A percentile compares a stretch with the other conserved stretches of the same genome.
phyloP scores from a whole-genome alignment of 2,113 vertebrate species.

The Scartelaos histophorus region DNA sequence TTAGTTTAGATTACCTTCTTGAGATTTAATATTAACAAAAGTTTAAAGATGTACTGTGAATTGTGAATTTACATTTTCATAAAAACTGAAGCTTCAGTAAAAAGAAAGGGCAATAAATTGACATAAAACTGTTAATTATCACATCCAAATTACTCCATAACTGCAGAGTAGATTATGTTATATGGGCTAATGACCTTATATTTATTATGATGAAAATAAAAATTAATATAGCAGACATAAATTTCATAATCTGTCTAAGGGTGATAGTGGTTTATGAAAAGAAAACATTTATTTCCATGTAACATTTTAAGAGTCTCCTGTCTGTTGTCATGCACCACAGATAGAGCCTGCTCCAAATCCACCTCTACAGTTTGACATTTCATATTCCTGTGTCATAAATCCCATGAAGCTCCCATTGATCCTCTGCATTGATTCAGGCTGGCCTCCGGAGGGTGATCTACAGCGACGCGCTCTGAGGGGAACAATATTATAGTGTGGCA shows the following conservation, averaged over 20 bases:
- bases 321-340: conserved; percentile 24
- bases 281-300: conserved; percentile 16
- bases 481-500: conserved; percentile 32
- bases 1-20: too few relatives aligned
- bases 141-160: too few relatives aligned
- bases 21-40: too few relatives aligned
- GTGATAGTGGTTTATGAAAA: background rate
- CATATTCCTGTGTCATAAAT: conserved; percentile 53
- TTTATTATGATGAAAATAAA: too few relatives aligned
- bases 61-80: too few relatives aligned
- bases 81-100: too few relatives aligned
- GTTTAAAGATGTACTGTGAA: too few relatives aligned
- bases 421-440: conserved; percentile 45
- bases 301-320: conserved; percentile 6
- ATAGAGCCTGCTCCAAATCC: conserved; percentile 44
- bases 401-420: conserved; percentile 47
- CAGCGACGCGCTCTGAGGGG: conserved; percentile 26
- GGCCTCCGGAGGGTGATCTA: conserved; percentile 38
- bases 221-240: too few relatives aligned
- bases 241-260: background rate
- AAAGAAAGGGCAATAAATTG: too few relatives aligned
- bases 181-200: too few relatives aligned
- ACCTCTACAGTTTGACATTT: conserved; percentile 53
- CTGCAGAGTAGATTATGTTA: too few relatives aligned
- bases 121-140: too few relatives aligned